Evolutionary conservation across 2,888 invertebrate species (phyloP).

Genomic region (Epistrophella euchroma): DNA sequence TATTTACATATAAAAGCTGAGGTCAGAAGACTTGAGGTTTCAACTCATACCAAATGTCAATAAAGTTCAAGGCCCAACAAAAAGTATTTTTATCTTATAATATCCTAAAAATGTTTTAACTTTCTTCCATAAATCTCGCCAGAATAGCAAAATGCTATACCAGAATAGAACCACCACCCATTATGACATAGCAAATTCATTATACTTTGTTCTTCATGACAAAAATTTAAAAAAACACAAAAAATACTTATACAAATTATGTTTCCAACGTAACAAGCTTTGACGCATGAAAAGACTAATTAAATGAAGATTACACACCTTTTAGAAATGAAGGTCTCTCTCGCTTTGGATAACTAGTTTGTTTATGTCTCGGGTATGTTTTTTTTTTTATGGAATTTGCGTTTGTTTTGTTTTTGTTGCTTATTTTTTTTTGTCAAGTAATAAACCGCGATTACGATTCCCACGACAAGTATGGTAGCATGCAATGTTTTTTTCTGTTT

Average conservation of each 20-base stretch:
- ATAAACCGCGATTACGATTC: constrained; percentile 54
- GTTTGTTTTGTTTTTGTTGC: constrained; percentile 31
- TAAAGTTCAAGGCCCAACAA: not conserved
- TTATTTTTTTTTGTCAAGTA: not conserved
- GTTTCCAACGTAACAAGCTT: constrained; percentile 70
- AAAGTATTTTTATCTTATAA: not conserved
- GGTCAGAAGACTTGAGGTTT: not conserved
- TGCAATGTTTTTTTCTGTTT: constrained; percentile 50
- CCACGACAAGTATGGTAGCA: constrained; percentile 63
- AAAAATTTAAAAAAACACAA: not conserved
- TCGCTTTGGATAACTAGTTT: constrained; percentile 59
- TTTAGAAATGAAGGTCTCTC: constrained; percentile 56
- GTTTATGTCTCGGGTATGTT: constrained; percentile 19
- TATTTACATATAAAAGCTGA: not conserved
- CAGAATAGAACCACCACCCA: not conserved
- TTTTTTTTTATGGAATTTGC: constrained; percentile 65
- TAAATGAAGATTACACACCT: constrained; percentile 74
- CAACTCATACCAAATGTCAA: not conserved
- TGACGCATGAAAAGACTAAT: constrained; percentile 58
- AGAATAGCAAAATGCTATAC: not conserved
- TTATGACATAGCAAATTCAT: constrained; percentile 10
- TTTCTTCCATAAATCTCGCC: not conserved
- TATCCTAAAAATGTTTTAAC: not conserved
- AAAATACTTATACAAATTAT: constrained; percentile 12
- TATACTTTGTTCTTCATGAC: not conserved